These are phyloP conservation scores for Drosophila multiciliata DNA, from an alignment of 2,888 invertebrate genomes.

Conservation along the genomic window DNA sequence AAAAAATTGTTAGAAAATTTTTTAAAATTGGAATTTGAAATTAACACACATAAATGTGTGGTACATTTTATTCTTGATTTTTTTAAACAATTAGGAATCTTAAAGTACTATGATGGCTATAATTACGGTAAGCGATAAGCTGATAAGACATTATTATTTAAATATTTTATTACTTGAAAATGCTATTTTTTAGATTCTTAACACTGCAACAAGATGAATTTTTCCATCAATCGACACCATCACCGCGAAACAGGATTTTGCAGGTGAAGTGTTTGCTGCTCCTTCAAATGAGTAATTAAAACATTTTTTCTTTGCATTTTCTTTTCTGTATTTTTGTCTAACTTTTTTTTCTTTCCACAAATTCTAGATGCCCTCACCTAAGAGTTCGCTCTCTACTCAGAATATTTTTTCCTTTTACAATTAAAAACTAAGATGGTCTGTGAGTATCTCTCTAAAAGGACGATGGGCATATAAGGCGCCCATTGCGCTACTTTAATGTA, in stretches of 20 bases:
- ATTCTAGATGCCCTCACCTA: slow-evolving; percentile 41
- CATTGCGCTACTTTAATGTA: slow-evolving; percentile 17
- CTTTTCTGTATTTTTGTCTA: slow-evolving; percentile 59
- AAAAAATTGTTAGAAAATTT: no score
- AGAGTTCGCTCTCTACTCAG: slow-evolving; percentile 30
- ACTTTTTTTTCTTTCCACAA: slow-evolving; percentile 40
- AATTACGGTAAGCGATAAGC: neutral
- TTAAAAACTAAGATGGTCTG: slow-evolving; percentile 59
- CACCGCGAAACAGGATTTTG: slow-evolving; percentile 8
- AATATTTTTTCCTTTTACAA: slow-evolving; percentile 49
- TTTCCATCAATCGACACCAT: slow-evolving; percentile 41
- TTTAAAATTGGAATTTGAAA: no score
- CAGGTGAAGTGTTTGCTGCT: slow-evolving; percentile 9
- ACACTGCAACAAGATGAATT: slow-evolving; percentile 52
- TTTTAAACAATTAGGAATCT: neutral
- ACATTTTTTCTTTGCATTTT: slow-evolving; percentile 75
- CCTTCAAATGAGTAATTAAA: slow-evolving; percentile 82
- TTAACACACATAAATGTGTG: no score
- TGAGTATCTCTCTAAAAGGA: slow-evolving; percentile 19
- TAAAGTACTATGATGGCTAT: neutral
- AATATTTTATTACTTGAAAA: neutral
- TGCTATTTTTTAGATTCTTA: neutral
- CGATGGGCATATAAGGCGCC: slow-evolving; percentile 1
- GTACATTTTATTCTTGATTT: neutral
- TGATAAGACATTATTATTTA: neutral